These are phyloP conservation scores for Oryctolagus cuniculus DNA, from an alignment of 2,113 vertebrate species.

Conservation along the genomic window mOryCun1.1 NC_091436.1:33581001-33581500, in stretches of 20 bases:
- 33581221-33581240: background rate
- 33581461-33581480: background rate
- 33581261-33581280: background rate
- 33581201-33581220: background rate
- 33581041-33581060: no score
- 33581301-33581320: background rate
- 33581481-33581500: slow-evolving; percentile 1
- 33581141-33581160: background rate
- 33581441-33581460: background rate
- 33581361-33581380: background rate
- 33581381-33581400: background rate
- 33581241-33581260: background rate
- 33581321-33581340: background rate
- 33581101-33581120: no score
- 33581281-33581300: background rate
- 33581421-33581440: background rate
- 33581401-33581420: background rate
- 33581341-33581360: background rate
- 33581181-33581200: background rate
- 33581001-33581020: no score
- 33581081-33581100: no score
- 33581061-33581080: no score
- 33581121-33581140: background rate
- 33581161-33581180: background rate
- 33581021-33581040: no score